These are phyloP conservation scores for Argyresthia albistria DNA, from an alignment of 2,888 invertebrate species.

Conservation along the genomic window DNA sequence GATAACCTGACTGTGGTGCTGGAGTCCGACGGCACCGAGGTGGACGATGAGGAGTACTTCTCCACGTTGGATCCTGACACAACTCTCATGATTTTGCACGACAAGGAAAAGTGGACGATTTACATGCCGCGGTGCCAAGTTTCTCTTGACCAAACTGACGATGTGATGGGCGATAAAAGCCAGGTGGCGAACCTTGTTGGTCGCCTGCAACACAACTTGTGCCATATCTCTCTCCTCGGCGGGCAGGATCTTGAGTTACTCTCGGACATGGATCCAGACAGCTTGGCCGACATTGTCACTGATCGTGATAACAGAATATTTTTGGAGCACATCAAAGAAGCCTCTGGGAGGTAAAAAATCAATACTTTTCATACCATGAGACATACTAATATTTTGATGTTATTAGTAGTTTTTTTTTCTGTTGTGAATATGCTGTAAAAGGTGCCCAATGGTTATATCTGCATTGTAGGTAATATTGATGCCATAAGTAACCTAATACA, in stretches of 20 bases:
- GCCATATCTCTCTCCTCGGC: constrained; percentile 87
- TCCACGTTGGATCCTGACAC: constrained; percentile 91
- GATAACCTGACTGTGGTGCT: constrained; percentile 85
- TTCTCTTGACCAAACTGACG: constrained; percentile 73
- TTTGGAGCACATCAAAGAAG: constrained; percentile 86
- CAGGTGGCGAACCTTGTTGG: constrained; percentile 84
- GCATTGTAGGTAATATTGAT: too few relatives aligned
- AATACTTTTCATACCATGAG: too few relatives aligned
- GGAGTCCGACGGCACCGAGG: constrained; percentile 94
- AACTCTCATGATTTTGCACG: constrained; percentile 84
- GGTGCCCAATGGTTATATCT: too few relatives aligned
- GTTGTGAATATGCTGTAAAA: too few relatives aligned
- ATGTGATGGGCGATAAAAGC: constrained; percentile 63
- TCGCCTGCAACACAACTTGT: constrained; percentile 83
- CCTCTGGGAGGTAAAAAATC: constrained; percentile 84
- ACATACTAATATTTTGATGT: too few relatives aligned
- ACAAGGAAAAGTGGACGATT: constrained; percentile 83
- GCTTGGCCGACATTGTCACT: constrained; percentile 85
- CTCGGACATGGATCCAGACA: constrained; percentile 92
- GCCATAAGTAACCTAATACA: too few relatives aligned
- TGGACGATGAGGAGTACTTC: constrained; percentile 96
- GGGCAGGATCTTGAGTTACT: constrained; percentile 88
- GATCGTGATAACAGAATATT: constrained; percentile 82
- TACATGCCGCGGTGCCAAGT: constrained; percentile 75
- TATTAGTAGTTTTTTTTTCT: too few relatives aligned